These are phyloP conservation scores for Cantharis nigra DNA, from an alignment of 2,888 invertebrate species.

Conservation along the genomic window DNA sequence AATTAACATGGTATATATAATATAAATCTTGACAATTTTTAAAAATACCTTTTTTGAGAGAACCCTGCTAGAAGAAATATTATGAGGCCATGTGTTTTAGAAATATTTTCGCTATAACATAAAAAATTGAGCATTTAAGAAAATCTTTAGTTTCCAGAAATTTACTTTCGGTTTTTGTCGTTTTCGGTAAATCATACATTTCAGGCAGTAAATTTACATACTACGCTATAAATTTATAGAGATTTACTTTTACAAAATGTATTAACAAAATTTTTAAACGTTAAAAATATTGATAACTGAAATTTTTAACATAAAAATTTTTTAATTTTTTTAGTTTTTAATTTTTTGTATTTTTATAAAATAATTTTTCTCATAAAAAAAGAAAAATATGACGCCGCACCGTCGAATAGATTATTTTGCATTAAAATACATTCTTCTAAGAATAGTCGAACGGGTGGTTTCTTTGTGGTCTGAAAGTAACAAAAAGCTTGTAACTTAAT, in stretches of 20 bases:
- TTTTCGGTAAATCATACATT: not conserved
- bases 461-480: too few species aligned
- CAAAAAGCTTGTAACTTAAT: too few species aligned
- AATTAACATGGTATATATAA: slow-evolving; percentile 1
- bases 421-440: not conserved
- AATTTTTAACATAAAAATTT: not conserved
- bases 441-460: not conserved
- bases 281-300: not conserved
- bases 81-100: not conserved
- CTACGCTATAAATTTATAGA: not conserved
- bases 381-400: too few species aligned
- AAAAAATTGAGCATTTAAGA: not conserved
- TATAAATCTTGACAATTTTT: slow-evolving; percentile 3
- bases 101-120: not conserved
- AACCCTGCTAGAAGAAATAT: not conserved
- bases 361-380: too few species aligned
- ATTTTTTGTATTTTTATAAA: too few species aligned
- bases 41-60: not conserved
- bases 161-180: not conserved
- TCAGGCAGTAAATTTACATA: not conserved
- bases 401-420: not conserved
- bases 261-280: not conserved
- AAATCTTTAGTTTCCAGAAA: not conserved
- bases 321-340: too few species aligned
- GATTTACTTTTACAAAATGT: not conserved